A percentile compares a stretch with the other conserved stretches of the same genome.
Conservation (phyloP, 2,888 invertebrate species). For the Eugnorisma glareosa region DNA sequence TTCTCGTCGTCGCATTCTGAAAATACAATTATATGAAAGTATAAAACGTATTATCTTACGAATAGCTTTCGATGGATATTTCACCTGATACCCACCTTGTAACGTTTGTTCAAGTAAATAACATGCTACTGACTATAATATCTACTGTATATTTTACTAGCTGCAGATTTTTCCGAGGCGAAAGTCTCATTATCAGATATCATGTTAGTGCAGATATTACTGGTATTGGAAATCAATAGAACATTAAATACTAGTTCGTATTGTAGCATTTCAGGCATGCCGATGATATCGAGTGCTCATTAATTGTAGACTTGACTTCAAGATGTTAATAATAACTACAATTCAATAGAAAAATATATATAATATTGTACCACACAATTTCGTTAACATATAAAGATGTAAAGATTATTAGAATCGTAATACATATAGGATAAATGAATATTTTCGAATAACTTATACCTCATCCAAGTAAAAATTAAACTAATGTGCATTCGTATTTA, state of each 20-base stretch:
- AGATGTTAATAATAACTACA: slow-evolving; percentile 79
- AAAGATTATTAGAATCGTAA: slow-evolving; percentile 64
- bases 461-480: slow-evolving; percentile 58
- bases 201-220: slow-evolving; percentile 54
- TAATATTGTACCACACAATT: slow-evolving; percentile 77
- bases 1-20: slow-evolving; percentile 89
- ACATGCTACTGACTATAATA: slow-evolving; percentile 35
- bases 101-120: slow-evolving; percentile 45
- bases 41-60: slow-evolving; percentile 61
- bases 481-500: slow-evolving; percentile 49
- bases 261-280: slow-evolving; percentile 34
- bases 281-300: slow-evolving; percentile 32
- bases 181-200: slow-evolving; percentile 43
- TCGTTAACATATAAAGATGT: slow-evolving; percentile 67
- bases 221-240: slow-evolving; percentile 49
- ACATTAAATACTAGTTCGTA: slow-evolving; percentile 38
- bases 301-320: slow-evolving; percentile 51
- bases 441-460: slow-evolving; percentile 62
- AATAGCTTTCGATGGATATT: slow-evolving; percentile 60
- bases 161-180: slow-evolving; percentile 15
- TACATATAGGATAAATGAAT: slow-evolving; percentile 55
- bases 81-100: slow-evolving; percentile 73
- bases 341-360: slow-evolving; percentile 86
- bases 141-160: slow-evolving; percentile 36
- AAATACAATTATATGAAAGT: slow-evolving; percentile 74